A percentile compares a stretch with the other conserved stretches of the same genome.
phyloP scores from a whole-genome alignment of 2,113 vertebrate genomes.

The Oxygymnocypris stewartii region DNA sequence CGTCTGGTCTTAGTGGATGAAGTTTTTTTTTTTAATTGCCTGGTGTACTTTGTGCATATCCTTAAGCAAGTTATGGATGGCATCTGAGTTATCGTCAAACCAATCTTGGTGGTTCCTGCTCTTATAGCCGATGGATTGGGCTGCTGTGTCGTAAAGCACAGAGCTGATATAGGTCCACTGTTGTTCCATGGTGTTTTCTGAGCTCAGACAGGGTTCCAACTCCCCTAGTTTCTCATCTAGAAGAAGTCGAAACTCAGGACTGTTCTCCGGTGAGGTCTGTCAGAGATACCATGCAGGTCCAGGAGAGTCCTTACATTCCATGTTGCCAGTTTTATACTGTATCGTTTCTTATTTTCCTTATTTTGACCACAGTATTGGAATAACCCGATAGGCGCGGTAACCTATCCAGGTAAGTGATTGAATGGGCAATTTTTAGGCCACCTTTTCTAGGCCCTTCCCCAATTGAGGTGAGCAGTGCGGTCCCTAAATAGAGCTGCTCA shows the following conservation, averaged over 20 bases:
- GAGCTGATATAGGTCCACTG: too few species aligned
- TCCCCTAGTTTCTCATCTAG: too few species aligned
- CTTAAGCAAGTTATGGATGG: too few species aligned
- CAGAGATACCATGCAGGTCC: conserved; percentile 8
- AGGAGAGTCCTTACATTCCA: conserved; percentile 42
- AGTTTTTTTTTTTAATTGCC: too few species aligned
- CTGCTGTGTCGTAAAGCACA: too few species aligned
- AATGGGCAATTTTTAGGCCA: not conserved
- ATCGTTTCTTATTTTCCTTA: not conserved
- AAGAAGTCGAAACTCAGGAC: not conserved
- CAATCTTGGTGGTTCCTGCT: too few species aligned
- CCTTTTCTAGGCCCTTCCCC: not conserved
- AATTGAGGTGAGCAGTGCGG: not conserved
- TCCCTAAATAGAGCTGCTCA: not conserved
- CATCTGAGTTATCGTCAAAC: too few species aligned
- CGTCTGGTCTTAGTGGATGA: too few species aligned
- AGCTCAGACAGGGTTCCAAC: too few species aligned
- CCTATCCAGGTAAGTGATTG: not conserved
- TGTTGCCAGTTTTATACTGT: conserved; percentile 39
- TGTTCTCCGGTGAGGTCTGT: not conserved
- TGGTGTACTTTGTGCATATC: too few species aligned
- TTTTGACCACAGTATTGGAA: not conserved
- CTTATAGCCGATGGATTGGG: too few species aligned
- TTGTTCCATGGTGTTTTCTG: too few species aligned
- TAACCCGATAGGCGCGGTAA: not conserved